Percentiles rank a stretch among this genome's conserved stretches.
Conservation (phyloP, 2,888 invertebrate species). For the Corbicula japonica region DNA sequence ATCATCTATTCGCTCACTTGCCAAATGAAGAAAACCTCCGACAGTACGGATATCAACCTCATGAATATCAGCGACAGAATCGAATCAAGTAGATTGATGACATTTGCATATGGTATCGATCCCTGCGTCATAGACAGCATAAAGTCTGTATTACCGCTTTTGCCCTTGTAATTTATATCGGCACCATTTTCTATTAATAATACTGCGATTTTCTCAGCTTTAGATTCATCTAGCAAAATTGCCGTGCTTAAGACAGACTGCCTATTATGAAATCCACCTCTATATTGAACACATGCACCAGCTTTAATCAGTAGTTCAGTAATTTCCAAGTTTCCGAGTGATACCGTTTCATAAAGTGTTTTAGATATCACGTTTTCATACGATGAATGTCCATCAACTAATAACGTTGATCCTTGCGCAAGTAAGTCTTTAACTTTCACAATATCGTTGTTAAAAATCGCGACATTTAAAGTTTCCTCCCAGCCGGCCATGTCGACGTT, state of each 20-base stretch:
- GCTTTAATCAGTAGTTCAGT: background rate
- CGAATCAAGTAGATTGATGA: slow-evolving; percentile 7
- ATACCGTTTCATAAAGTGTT: background rate
- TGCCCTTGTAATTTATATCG: slow-evolving; percentile 19
- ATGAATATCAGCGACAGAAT: slow-evolving; percentile 8
- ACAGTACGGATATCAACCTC: slow-evolving; percentile 19
- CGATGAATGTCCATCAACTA: no score
- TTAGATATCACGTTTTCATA: background rate
- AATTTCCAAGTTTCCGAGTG: background rate
- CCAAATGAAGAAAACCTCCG: slow-evolving; percentile 33
- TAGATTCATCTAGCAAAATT: no score
- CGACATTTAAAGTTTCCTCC: no score
- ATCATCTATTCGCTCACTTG: background rate
- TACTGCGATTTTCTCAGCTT: no score
- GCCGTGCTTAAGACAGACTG: no score
- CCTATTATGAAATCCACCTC: slow-evolving; percentile 1
- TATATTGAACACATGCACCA: slow-evolving; percentile 14
- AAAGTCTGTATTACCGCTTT: slow-evolving; percentile 36
- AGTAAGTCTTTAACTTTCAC: no score
- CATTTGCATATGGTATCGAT: background rate
- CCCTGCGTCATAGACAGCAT: slow-evolving; percentile 10
- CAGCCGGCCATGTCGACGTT: no score
- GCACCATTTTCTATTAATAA: slow-evolving; percentile 28
- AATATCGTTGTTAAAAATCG: no score
- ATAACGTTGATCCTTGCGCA: no score